Base-by-base conservation (phyloP, 2,888 invertebrate genomes). In the Rhamphomyia laevipes region DNA sequence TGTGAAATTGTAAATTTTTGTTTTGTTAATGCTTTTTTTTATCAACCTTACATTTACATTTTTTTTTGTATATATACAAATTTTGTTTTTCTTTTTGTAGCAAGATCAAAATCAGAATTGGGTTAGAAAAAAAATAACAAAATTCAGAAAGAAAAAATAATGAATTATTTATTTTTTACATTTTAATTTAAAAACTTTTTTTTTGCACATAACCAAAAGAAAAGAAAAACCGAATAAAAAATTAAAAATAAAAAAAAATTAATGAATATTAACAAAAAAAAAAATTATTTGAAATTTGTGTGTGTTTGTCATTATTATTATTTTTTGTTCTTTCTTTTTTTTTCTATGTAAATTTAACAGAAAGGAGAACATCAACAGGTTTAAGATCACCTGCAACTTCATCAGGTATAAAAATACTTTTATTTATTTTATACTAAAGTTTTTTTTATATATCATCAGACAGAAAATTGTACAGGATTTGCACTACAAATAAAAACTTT, bases 301-400 rank as follows among this genome's bases (percentile, higher is more conserved):
- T 12, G 40, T 40, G 40, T 40, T 40, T 17, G 12, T 40, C 18
- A 40, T 38, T 13, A n/a, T 13, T 13, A 6, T 38, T 13, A n/a
- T 13, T 13, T 4, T 45, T 11, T 43, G 35, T 43, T 35, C 21
- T 46, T 31, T 43, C 45, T 23, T 49, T 15, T 50, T 45, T 42
- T 43, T 52, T 49, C 12, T 38, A 43, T 40, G 44, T 38, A 41
- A 30, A 21, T 17, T 49, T 56, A 53, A 46, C 47, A 61, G 61
- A 59, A 52, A 54, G 61, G 50, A 55, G 59, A 50, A 56, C 55
- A 51, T 58, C 61, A 12, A 57, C 58, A 53, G 61, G 61, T 50
- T 53, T 61, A 27, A 51, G 59, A 56, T 61, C 60, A 53, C 61
- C 61, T 30, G 61, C 61, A 17, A 55, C 61, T 18, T 49, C 58